A percentile compares a stretch with the other conserved stretches of the same genome.
phyloP scores from a whole-genome alignment of 1,140 invertebrate species.

The Andrena cerasifolii region DNA sequence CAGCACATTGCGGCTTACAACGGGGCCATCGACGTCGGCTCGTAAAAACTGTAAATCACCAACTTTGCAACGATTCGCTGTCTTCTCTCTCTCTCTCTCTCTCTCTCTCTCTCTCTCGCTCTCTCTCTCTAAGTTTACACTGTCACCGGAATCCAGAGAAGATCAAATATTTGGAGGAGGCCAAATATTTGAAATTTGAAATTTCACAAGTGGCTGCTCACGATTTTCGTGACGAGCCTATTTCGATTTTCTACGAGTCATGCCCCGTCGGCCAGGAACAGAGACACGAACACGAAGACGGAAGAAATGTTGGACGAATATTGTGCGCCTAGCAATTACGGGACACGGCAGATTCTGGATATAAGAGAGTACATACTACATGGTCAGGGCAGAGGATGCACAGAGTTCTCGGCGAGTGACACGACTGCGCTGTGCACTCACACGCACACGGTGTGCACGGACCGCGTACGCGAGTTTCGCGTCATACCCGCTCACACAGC shows the following conservation, averaged over 20 bases:
- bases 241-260: constrained; percentile 31
- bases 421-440: not conserved
- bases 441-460: not conserved
- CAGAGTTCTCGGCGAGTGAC: constrained; percentile 19
- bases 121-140: no score
- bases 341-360: constrained; percentile 14
- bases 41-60: constrained; percentile 15
- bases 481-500: not conserved
- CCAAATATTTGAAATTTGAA: constrained; percentile 51
- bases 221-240: constrained; percentile 42
- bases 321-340: constrained; percentile 19
- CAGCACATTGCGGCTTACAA: constrained; percentile 24
- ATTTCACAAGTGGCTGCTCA: constrained; percentile 14
- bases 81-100: not conserved
- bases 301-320: constrained; percentile 14
- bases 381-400: constrained; percentile 23
- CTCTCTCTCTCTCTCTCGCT: no score
- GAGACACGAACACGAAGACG: not conserved
- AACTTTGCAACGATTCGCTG: constrained; percentile 45
- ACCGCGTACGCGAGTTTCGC: not conserved
- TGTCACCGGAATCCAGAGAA: not conserved
- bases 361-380: constrained; percentile 17
- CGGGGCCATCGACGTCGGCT: constrained; percentile 31
- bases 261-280: constrained; percentile 12
- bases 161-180: not conserved